Conservation (phyloP, 64 coral and sea anemone genomes). For the Montipora efflorescens region DNA sequence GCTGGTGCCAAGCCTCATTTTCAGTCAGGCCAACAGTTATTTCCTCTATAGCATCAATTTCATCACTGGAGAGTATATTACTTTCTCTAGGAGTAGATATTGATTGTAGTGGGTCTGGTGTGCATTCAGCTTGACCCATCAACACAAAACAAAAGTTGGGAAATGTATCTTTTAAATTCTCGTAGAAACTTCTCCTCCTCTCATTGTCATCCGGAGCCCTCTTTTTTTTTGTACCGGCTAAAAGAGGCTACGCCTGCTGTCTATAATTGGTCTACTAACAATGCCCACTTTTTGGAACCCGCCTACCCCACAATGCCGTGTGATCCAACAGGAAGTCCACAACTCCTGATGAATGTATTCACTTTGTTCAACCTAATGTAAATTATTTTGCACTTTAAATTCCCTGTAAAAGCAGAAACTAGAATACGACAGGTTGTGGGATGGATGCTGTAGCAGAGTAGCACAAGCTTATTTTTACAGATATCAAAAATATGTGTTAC, state of each 20-base stretch:
- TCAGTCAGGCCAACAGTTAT: background rate
- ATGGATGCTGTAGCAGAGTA: no score
- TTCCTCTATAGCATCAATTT: no score
- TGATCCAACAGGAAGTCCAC: constrained; percentile 44
- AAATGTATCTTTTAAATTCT: constrained; percentile 17
- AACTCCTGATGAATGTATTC: constrained; percentile 56
- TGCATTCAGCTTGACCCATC: constrained; percentile 1
- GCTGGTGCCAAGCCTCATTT: background rate
- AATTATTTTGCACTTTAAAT: no score
- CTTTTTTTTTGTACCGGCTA: constrained; percentile 38
- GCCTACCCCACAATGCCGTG: constrained; percentile 35
- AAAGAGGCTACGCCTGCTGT: constrained; percentile 42
- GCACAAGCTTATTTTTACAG: no score
- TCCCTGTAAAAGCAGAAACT: no score
- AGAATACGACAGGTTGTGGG: no score
- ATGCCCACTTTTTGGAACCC: constrained; percentile 66
- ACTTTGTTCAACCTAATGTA: no score
- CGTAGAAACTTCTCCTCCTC: constrained; percentile 33
- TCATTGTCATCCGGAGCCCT: constrained; percentile 21
- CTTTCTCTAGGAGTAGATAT: constrained; percentile 8
- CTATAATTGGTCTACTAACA: constrained; percentile 42
- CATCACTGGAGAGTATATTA: background rate
- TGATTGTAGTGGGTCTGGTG: constrained; percentile 1
- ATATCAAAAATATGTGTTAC: no score
- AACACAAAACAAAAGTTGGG: background rate